Evolutionary conservation across 2,888 invertebrate genomes (phyloP).

Genomic region (Oithona nana): DNA sequence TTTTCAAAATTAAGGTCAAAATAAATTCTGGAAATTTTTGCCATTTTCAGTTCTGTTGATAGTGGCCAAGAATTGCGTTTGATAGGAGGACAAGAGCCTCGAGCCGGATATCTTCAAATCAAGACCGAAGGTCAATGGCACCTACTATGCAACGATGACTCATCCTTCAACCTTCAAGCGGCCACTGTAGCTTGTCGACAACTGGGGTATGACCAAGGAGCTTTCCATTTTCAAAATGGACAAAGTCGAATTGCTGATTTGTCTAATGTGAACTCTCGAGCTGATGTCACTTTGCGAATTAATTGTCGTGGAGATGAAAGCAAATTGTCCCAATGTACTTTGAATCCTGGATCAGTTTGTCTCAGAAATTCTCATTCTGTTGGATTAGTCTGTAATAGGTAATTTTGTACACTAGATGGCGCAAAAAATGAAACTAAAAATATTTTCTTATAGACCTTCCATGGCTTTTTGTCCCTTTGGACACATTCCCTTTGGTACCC

Average conservation of each 20-base stretch:
- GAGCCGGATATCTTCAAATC: not conserved
- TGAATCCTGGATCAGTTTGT: not conserved
- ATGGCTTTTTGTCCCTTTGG: not conserved
- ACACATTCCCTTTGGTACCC: not conserved
- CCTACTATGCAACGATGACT: not conserved
- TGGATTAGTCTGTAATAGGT: not conserved
- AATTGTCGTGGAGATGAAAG: not conserved
- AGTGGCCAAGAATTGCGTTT: not conserved
- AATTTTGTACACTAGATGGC: no score
- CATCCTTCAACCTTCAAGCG: not conserved
- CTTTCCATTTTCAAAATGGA: not conserved
- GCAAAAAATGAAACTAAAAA: no score
- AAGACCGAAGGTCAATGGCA: not conserved
- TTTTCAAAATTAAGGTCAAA: not conserved
- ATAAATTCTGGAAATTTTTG: not conserved
- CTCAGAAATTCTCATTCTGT: not conserved
- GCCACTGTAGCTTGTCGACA: slow-evolving; percentile 4
- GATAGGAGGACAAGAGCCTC: not conserved
- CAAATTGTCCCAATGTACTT: not conserved
- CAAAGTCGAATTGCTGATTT: not conserved
- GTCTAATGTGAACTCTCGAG: not conserved
- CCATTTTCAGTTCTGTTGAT: not conserved
- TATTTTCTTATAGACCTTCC: no score
- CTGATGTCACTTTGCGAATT: not conserved
- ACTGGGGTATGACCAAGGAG: not conserved